Evolutionary conservation across 1,140 invertebrate species (phyloP).

Genomic region (Wasmannia auropunctata): DNA sequence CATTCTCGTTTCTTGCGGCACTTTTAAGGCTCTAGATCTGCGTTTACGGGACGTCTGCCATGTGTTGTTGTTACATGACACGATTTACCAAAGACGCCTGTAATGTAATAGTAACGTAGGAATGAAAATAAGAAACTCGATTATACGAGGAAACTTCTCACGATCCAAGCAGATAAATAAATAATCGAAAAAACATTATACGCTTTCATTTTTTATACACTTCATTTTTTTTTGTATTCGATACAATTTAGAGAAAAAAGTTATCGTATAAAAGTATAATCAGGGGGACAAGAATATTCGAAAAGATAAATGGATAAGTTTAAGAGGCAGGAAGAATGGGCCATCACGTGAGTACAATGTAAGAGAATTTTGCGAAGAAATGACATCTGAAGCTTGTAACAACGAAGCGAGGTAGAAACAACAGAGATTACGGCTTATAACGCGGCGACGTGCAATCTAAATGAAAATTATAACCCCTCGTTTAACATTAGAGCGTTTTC

Average conservation of each 20-base stretch:
- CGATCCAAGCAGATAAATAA: not conserved
- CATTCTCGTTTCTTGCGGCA: constrained; percentile 49
- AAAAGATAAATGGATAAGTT: constrained; percentile 40
- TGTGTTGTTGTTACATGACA: not conserved
- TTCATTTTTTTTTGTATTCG: not conserved
- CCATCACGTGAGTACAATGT: not conserved
- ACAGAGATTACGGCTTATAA: constrained; percentile 70
- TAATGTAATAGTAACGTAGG: not conserved
- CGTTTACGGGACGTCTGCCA: constrained; percentile 41
- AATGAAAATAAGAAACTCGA: not conserved
- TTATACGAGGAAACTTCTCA: not conserved
- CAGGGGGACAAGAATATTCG: not conserved
- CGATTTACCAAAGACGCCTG: not conserved
- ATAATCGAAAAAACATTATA: not conserved
- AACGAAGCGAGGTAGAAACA: constrained; percentile 12
- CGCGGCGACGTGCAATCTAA: constrained; percentile 65
- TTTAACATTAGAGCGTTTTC: constrained; percentile 65
- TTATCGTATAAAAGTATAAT: not conserved
- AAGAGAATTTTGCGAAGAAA: constrained; percentile 13
- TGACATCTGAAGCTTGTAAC: not conserved
- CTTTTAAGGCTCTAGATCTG: constrained; percentile 70
- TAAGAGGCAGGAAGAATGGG: not conserved
- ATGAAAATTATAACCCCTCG: constrained; percentile 81
- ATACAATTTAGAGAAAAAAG: not conserved
- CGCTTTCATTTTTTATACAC: too few relatives aligned